Base-by-base conservation (phyloP, 1,140 invertebrate species). In the Drosophila lacteicornis region DNA sequence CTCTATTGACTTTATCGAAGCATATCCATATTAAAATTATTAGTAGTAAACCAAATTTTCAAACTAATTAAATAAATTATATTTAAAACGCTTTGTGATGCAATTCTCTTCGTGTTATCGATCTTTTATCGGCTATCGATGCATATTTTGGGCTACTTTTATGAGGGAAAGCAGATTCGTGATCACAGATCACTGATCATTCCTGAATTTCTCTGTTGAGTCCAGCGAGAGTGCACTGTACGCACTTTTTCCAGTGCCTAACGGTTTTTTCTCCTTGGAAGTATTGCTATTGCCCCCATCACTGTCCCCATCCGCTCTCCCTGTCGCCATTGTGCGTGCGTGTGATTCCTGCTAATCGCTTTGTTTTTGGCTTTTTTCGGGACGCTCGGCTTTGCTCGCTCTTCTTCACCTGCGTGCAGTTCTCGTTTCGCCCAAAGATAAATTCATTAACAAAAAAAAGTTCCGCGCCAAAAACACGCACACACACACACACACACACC, bases 381-480 rank as follows among this genome's bases (percentile, higher is more conserved):
- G 19, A n/a, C 17, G 30, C 38, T 27, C 25, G 40, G 17, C 36
- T 53, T 53, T 25, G 47, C 56, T 59, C 36, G 63, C 45, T 53
- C 40, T 40, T 57, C n/a, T 22, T 45, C 27, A 36, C 33, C 38
- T 45, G 38, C 40, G 46, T 71, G 65, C 68, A 60, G 63, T 71
- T 68, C 40, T 56, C 45, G 22, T 45, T 38, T 68, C 38, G 47
- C 49, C 62, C 63, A 55, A 38, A 71, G 63, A 73, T 71, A 73
- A 73, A 50, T 73, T 71, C 69, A 71, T 60, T 57, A 73, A 51
- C 68, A 50, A 58, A 73, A 68, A 65, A 67, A 70, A 45, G 40
- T 62, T 60, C 62, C 57, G 57, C 62, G 62, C 62, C 62, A 66
- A 66, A 70, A 70, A 70, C 63, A 68, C 33, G 51, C 25, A 67